A percentile compares a stretch with the other conserved stretches of the same genome.
phyloP scores from a whole-genome alignment of 2,113 vertebrate species.

The Gymnarchus niloticus region DNA sequence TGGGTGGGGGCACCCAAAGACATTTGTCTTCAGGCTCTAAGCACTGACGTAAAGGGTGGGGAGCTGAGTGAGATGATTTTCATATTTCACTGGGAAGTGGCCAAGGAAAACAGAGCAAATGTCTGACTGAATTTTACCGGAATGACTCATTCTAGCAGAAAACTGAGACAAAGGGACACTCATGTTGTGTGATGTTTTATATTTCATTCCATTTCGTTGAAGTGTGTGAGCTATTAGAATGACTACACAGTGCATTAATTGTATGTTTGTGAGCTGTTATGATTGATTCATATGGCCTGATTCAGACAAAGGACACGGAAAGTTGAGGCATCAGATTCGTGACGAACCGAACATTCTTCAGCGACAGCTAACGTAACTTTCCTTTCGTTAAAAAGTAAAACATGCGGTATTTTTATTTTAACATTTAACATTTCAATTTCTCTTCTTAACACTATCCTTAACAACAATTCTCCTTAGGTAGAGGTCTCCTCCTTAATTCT shows the following conservation, averaged over 20 bases:
- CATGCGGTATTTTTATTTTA: not conserved
- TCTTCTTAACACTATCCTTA: too few relatives aligned
- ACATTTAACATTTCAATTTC: too few relatives aligned
- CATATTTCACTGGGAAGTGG: not conserved
- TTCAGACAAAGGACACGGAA: not conserved
- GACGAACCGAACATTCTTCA: not conserved
- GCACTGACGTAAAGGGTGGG: not conserved
- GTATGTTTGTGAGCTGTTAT: not conserved
- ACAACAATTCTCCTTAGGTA: too few relatives aligned
- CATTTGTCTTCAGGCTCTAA: not conserved
- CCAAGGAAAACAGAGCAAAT: not conserved
- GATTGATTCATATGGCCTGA: not conserved
- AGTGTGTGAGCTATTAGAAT: not conserved
- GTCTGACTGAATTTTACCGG: not conserved
- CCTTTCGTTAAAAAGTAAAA: not conserved
- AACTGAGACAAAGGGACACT: not conserved
- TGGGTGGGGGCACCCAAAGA: not conserved
- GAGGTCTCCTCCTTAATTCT: too few relatives aligned
- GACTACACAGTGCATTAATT: not conserved
- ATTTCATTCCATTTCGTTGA: not conserved
- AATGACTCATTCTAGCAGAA: not conserved
- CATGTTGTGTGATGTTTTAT: conserved; percentile 7
- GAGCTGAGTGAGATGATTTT: not conserved
- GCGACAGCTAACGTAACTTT: not conserved
- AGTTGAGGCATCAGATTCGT: not conserved